These are phyloP conservation scores for Adela reaumurella DNA, from an alignment of 2,888 invertebrate genomes.

Conservation along the genomic window DNA sequence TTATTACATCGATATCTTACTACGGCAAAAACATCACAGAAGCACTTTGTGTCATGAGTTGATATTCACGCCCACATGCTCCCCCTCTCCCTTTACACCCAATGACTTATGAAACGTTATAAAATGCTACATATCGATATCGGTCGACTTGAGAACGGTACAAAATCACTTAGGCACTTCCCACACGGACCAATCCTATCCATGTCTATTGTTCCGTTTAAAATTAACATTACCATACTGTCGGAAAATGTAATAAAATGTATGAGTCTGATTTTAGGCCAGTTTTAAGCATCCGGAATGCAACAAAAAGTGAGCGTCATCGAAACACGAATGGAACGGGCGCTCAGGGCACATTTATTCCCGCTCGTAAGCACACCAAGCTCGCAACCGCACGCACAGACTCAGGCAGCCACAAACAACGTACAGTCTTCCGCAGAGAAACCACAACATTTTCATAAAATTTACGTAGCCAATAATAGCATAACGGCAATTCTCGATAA, in stretches of 20 bases:
- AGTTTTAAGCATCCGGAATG: too few relatives aligned
- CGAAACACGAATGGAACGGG: too few relatives aligned
- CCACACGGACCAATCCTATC: too few relatives aligned
- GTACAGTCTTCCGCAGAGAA: slow-evolving; percentile 3
- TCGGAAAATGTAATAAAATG: too few relatives aligned
- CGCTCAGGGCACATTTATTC: too few relatives aligned
- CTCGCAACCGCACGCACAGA: slow-evolving; percentile 1
- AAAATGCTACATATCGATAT: slow-evolving; percentile 38
- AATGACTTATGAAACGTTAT: slow-evolving; percentile 42
- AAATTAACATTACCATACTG: too few relatives aligned
- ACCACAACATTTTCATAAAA: slow-evolving; percentile 7
- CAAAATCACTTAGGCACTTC: slow-evolving; percentile 40
- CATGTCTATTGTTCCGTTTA: too few relatives aligned
- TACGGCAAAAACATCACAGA: slow-evolving; percentile 46
- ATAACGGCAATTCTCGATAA: slow-evolving; percentile 21
- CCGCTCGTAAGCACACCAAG: slow-evolving; percentile 1
- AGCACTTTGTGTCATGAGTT: slow-evolving; percentile 29
- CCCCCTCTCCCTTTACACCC: slow-evolving; percentile 11
- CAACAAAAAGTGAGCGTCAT: too few relatives aligned
- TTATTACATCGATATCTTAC: slow-evolving; percentile 21
- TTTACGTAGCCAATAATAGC: slow-evolving; percentile 20
- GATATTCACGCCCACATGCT: background rate
- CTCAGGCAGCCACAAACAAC: too few relatives aligned
- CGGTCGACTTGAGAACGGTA: too few relatives aligned
- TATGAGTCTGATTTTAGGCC: too few relatives aligned